Evolutionary conservation across 2,888 invertebrate genomes (phyloP), one percentile per base, ranked within the genome.

Genomic region (Phrixothrix hirtus): DNA sequence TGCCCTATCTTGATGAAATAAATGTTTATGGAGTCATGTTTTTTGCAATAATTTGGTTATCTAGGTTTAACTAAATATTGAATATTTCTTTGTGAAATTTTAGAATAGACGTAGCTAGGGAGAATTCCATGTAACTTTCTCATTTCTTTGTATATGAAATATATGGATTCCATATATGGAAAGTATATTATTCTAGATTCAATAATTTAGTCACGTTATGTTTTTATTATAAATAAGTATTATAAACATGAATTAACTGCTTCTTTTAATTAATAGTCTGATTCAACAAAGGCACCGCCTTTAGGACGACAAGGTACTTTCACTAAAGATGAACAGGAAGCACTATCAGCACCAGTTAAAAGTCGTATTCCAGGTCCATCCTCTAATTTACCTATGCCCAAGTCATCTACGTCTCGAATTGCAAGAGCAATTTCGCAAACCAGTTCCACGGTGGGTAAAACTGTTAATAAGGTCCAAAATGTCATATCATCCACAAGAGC

Each of bases 301-400:
- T 72, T 89, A 25, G 89, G 89, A 60, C 81, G 95, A 16, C 94
- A 95, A 74, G 92, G 92, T 9, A 95, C 95, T 0, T 95, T 95
- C 70, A 91, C 92, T 0, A 95, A 94, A 75, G 93, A 94, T 63
- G 90, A 91, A 13, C 48, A 48, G 29, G 60, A 79, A 81, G 0
- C 69, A 72, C n/a, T n/a, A n/a, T 10, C 68, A 68, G 36, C 61
- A 67, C 1, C 54, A 43, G 30, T 46, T 26, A 32, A 64, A 57
- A 51, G 55, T 59, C 39, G 47, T 14, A 56, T 58, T 43, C 58
- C 61, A 30, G 58, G 55, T 54, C 65, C 78, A 0, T 73, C 74
- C 61, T 48, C 57, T 10, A 56, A 51, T 11, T 44, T 55, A 34
- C 48, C 61, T 14, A 74, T 77, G 48, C 65, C 77, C 1, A 72